Percentiles rank a stretch among this genome's conserved stretches.
Conservation (phyloP, 2,797 vertebrate genomes). For the Hyperoplus lanceolatus region DNA sequence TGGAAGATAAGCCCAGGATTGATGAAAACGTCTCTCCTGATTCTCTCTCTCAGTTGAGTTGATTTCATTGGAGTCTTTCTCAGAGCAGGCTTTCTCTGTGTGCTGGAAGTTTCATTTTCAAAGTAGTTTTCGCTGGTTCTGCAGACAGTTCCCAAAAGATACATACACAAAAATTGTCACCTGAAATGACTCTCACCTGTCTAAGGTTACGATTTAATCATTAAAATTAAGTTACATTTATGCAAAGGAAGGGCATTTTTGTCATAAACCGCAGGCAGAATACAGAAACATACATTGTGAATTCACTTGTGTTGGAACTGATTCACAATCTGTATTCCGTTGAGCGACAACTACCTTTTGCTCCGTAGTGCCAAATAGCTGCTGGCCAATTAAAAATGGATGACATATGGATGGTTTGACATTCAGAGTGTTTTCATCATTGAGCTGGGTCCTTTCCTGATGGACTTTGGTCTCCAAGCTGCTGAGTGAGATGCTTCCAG, state of each 20-base stretch:
- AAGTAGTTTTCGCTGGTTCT: neutral
- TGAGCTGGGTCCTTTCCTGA: neutral
- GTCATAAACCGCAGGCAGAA: neutral
- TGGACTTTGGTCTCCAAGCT: neutral
- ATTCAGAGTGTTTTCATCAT: conserved; percentile 15
- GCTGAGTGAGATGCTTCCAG: neutral
- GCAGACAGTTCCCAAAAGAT: neutral
- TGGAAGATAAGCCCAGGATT: conserved; percentile 28
- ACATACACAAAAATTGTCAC: neutral
- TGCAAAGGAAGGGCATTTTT: neutral
- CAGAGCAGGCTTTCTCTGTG: neutral
- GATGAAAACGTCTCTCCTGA: conserved; percentile 44
- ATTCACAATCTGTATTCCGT: neutral
- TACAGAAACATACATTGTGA: neutral
- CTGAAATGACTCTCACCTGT: neutral
- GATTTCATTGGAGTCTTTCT: conserved; percentile 16
- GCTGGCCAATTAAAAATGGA: neutral
- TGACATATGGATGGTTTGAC: conserved; percentile 13
- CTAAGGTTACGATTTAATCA: neutral
- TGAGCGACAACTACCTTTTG: neutral
- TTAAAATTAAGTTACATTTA: neutral
- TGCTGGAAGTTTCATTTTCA: neutral
- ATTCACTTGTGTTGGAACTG: neutral
- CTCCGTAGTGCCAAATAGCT: conserved; percentile 28
- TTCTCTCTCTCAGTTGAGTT: neutral